phyloP scores from a whole-genome alignment of 2,113 vertebrate genomes.

The Neolamprologus longior region DNA sequence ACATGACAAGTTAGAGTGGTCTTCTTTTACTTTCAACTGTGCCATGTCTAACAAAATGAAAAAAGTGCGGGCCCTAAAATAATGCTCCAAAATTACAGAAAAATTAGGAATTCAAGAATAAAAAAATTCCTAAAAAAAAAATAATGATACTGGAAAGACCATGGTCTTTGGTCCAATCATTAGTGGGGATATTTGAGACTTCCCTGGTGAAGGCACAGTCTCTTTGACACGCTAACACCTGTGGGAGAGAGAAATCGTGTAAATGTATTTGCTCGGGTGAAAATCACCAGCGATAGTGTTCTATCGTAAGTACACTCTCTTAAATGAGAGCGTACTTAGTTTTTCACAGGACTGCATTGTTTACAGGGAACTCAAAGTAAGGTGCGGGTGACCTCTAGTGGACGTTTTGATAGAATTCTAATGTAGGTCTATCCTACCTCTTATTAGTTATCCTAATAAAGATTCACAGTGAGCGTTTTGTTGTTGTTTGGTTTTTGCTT shows the following conservation, averaged over 20 bases:
- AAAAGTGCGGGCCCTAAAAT: not conserved
- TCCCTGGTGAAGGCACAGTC: not conserved
- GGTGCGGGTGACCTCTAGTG: not conserved
- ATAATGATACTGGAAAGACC: not conserved
- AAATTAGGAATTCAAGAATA: not conserved
- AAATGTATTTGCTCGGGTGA: not conserved
- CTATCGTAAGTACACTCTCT: not conserved
- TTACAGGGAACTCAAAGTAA: not conserved
- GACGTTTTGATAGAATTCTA: not conserved
- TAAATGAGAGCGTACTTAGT: not conserved
- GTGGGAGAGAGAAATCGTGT: not conserved
- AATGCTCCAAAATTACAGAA: not conserved
- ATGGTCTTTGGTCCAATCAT: not conserved
- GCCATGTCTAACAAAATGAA: not conserved
- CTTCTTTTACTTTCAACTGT: not conserved
- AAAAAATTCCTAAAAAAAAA: not conserved
- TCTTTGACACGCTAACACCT: not conserved
- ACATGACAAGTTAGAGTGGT: not conserved
- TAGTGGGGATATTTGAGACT: not conserved
- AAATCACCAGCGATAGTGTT: not conserved
- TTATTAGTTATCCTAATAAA: not conserved
- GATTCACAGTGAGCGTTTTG: not conserved
- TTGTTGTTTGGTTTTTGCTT: not conserved
- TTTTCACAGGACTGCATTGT: not conserved
- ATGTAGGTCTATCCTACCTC: not conserved